Evolutionary conservation across 2,113 vertebrate species (phyloP).

Genomic region (Pimephales promelas): DNA sequence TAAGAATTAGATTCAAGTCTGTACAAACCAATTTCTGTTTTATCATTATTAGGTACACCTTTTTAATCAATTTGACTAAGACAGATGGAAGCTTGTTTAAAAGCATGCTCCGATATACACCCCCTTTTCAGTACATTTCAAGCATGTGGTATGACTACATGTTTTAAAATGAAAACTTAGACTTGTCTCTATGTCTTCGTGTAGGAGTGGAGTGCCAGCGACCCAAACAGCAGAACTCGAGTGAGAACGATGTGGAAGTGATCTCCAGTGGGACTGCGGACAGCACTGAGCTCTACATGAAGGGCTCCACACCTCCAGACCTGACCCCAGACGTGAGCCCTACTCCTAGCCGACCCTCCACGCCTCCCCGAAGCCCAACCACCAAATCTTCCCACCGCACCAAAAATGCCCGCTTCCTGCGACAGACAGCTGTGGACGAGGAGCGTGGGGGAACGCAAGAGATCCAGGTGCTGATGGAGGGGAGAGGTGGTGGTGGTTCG

Average conservation of each 20-base stretch:
- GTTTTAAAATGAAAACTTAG: slow-evolving; percentile 3
- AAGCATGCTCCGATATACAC: not conserved
- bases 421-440: slow-evolving; percentile 89
- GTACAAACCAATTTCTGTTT: not conserved
- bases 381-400: slow-evolving; percentile 77
- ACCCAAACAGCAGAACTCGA: slow-evolving; percentile 89
- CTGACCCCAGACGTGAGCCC: slow-evolving; percentile 87
- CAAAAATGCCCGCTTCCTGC: slow-evolving; percentile 88
- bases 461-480: slow-evolving; percentile 79
- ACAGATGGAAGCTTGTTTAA: not conserved
- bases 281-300: slow-evolving; percentile 93
- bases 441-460: slow-evolving; percentile 72
- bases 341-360: slow-evolving; percentile 86
- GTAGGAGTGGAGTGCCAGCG: slow-evolving; percentile 93
- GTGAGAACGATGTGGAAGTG: slow-evolving; percentile 86
- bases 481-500: slow-evolving; percentile 62
- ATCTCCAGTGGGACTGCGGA: slow-evolving; percentile 88
- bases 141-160: slow-evolving; percentile 4
- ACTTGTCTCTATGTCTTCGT: slow-evolving; percentile 24
- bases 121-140: not conserved
- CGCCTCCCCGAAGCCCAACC: slow-evolving; percentile 79
- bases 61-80: not conserved
- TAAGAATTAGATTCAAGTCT: not conserved
- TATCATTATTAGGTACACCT: not conserved
- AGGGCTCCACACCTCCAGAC: slow-evolving; percentile 88